Evolutionary conservation across 2,113 vertebrate species (phyloP).

Genomic region (Dissostichus mawsoni): DNA sequence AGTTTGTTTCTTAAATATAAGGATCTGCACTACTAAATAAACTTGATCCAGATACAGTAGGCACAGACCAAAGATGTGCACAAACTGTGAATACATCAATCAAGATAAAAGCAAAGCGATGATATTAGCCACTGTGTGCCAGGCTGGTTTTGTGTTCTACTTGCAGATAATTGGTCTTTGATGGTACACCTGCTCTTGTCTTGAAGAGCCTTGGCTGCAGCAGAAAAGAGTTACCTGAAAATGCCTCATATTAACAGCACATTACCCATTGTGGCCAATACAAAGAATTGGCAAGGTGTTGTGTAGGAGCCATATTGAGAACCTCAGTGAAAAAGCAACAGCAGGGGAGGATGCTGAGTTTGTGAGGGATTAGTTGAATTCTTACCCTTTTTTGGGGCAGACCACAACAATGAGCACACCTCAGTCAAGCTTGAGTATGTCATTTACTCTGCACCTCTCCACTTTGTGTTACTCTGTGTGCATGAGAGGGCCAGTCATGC

Average conservation of each 20-base stretch:
- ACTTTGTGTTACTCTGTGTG: slow-evolving; percentile 65
- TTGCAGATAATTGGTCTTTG: slow-evolving; percentile 44
- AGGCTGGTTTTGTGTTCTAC: slow-evolving; percentile 28
- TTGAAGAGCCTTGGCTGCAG: slow-evolving; percentile 36
- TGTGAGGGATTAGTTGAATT: slow-evolving; percentile 56
- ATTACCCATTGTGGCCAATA: slow-evolving; percentile 44
- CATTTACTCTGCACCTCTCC: slow-evolving; percentile 73
- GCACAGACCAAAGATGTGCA: neutral
- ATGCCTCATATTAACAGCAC: slow-evolving; percentile 19
- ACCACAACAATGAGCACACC: slow-evolving; percentile 64
- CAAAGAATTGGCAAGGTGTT: slow-evolving; percentile 44
- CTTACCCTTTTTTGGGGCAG: slow-evolving; percentile 38
- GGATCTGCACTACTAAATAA: neutral
- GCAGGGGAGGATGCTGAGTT: slow-evolving; percentile 50
- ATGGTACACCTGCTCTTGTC: slow-evolving; percentile 61
- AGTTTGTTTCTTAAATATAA: neutral
- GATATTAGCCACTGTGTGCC: slow-evolving; percentile 7
- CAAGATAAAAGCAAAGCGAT: neutral
- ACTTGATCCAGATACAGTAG: neutral
- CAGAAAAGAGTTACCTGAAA: slow-evolving; percentile 49
- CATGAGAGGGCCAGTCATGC: slow-evolving; percentile 62
- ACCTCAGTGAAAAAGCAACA: slow-evolving; percentile 48
- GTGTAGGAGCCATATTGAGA: slow-evolving; percentile 42
- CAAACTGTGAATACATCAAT: neutral
- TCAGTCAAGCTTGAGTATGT: slow-evolving; percentile 63